Conservation (phyloP, 2,888 invertebrate genomes). For the Myopa testacea region DNA sequence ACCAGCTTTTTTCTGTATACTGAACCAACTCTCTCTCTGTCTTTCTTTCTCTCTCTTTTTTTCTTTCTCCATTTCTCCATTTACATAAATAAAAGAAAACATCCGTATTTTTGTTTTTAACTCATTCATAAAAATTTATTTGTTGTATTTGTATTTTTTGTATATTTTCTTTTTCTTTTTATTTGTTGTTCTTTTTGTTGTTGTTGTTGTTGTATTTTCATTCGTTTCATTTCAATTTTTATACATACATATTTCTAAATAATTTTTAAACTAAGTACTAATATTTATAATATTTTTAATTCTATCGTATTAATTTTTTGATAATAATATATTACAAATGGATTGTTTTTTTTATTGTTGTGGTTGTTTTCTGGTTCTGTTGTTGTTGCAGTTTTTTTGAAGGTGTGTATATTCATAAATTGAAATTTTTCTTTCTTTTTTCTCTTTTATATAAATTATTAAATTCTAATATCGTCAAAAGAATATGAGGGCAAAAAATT, state of each 20-base stretch:
- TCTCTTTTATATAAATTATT: slow-evolving; percentile 52
- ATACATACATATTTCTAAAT: slow-evolving; percentile 62
- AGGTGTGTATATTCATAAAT: background rate
- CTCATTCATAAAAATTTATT: slow-evolving; percentile 65
- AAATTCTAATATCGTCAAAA: slow-evolving; percentile 40
- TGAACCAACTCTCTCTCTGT: no score
- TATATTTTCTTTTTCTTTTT: slow-evolving; percentile 54
- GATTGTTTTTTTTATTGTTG: slow-evolving; percentile 45
- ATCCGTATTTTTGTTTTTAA: slow-evolving; percentile 51
- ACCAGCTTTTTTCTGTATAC: no score
- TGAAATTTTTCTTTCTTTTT: slow-evolving; percentile 36
- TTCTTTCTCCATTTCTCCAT: background rate
- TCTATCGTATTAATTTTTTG: slow-evolving; percentile 5
- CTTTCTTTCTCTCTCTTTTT: no score
- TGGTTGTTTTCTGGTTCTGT: slow-evolving; percentile 41
- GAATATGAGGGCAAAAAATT: slow-evolving; percentile 23
- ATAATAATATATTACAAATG: slow-evolving; percentile 49
- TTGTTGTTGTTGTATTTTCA: slow-evolving; percentile 23
- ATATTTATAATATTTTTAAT: slow-evolving; percentile 47
- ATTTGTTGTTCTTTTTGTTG: slow-evolving; percentile 45
- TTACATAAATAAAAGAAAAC: slow-evolving; percentile 49
- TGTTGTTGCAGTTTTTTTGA: slow-evolving; percentile 37
- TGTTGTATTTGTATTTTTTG: slow-evolving; percentile 58
- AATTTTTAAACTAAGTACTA: slow-evolving; percentile 63
- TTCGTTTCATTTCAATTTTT: slow-evolving; percentile 54